phyloP scores from a whole-genome alignment of 2,113 vertebrate genomes.

The Equus quagga region DNA sequence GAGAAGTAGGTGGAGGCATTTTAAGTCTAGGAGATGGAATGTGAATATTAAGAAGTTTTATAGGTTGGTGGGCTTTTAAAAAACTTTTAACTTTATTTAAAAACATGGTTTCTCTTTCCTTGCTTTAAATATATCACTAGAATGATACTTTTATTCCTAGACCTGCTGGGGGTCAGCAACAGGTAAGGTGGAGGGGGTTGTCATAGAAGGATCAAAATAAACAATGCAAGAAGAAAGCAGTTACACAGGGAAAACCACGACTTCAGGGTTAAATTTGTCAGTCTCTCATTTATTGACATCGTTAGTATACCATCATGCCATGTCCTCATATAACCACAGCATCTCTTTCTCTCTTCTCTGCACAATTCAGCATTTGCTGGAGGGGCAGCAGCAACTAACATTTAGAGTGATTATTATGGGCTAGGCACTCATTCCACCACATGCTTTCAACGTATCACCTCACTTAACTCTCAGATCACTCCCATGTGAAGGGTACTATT shows the following conservation, averaged over 20 bases:
- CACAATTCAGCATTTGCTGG: not conserved
- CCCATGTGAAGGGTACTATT: not conserved
- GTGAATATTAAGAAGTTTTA: not conserved
- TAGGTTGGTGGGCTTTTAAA: not conserved
- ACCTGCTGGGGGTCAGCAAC: not conserved
- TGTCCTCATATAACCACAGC: not conserved
- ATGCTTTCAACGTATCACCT: not conserved
- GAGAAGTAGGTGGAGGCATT: not conserved
- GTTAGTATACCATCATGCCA: too few relatives aligned
- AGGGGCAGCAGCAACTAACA: not conserved
- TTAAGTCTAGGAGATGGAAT: not conserved
- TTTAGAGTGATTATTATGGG: not conserved
- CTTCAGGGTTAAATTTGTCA: not conserved
- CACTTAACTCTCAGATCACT: not conserved
- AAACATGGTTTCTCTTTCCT: conserved; percentile 3
- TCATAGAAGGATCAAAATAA: not conserved
- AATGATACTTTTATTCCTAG: not conserved
- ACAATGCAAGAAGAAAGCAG: not conserved
- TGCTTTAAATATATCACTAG: not conserved
- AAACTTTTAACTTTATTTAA: not conserved
- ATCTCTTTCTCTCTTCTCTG: not conserved
- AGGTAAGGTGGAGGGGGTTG: too few relatives aligned
- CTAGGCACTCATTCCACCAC: not conserved
- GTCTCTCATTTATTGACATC: not conserved
- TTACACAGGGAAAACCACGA: not conserved